Evolutionary conservation across 2,888 invertebrate species (phyloP).

Genomic region (Ferdinandea cuprea): DNA sequence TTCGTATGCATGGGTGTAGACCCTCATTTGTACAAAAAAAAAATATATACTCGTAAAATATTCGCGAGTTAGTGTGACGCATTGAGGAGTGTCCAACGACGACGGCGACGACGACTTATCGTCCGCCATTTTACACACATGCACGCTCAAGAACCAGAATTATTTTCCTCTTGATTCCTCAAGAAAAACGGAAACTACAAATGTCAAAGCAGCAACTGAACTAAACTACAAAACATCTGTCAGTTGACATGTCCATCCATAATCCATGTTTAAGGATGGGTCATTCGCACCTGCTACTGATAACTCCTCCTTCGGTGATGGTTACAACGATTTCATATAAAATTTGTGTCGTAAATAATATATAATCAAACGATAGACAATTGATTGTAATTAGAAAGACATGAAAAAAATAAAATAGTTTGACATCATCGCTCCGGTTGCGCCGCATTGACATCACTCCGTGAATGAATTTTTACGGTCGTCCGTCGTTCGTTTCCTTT

Average conservation of each 20-base stretch:
- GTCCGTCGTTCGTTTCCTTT: slow-evolving; percentile 38
- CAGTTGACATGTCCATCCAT: slow-evolving; percentile 9
- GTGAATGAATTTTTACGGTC: slow-evolving; percentile 59
- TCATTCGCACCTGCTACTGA: slow-evolving; percentile 29
- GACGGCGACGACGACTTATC: slow-evolving; percentile 51
- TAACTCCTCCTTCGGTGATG: background rate
- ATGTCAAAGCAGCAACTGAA: slow-evolving; percentile 23
- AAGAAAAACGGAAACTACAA: slow-evolving; percentile 36
- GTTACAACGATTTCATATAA: background rate
- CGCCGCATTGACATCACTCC: slow-evolving; percentile 62
- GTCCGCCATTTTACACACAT: slow-evolving; percentile 72
- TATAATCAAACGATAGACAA: slow-evolving; percentile 46
- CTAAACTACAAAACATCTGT: slow-evolving; percentile 20
- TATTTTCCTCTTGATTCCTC: slow-evolving; percentile 36
- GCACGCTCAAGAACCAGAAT: slow-evolving; percentile 30
- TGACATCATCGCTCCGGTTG: slow-evolving; percentile 63
- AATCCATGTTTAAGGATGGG: slow-evolving; percentile 29
- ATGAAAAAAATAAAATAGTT: slow-evolving; percentile 52
- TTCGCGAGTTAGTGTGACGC: slow-evolving; percentile 83
- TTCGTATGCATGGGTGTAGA: slow-evolving; percentile 73
- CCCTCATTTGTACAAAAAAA: slow-evolving; percentile 65
- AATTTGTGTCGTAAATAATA: slow-evolving; percentile 22
- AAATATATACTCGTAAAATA: slow-evolving; percentile 64
- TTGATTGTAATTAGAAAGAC: slow-evolving; percentile 65
- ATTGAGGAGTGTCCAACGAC: slow-evolving; percentile 85